Percentiles rank a stretch among this genome's conserved stretches.
Conservation (phyloP, 2,888 invertebrate genomes). For the Laspeyria flexula region DNA sequence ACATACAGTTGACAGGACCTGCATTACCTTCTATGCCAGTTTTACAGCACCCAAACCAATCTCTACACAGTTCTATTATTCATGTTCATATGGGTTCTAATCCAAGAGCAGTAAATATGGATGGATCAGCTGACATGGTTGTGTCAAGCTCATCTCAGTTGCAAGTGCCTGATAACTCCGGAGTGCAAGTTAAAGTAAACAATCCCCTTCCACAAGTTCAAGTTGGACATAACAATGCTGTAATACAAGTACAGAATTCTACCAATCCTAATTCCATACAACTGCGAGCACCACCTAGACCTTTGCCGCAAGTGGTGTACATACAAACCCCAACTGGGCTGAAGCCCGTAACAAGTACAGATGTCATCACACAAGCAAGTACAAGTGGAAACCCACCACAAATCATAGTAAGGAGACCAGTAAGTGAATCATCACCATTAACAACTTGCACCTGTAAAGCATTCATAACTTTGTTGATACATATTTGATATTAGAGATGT, state of each 20-base stretch:
- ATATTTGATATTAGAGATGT: not conserved
- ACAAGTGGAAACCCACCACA: constrained; percentile 82
- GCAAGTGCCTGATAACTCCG: constrained; percentile 65
- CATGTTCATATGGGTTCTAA: constrained; percentile 82
- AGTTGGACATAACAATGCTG: constrained; percentile 64
- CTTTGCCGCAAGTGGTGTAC: constrained; percentile 86
- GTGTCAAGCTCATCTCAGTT: constrained; percentile 70
- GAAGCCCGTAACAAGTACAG: constrained; percentile 78
- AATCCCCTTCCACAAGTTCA: constrained; percentile 73
- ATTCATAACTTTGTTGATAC: not conserved
- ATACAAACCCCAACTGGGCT: constrained; percentile 85
- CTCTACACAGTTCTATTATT: constrained; percentile 75
- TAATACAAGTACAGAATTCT: constrained; percentile 76
- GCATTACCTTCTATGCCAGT: constrained; percentile 77
- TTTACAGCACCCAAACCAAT: constrained; percentile 67
- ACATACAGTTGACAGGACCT: constrained; percentile 69
- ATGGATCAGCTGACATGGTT: constrained; percentile 68
- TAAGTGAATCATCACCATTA: constrained; percentile 67
- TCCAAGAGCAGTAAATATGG: constrained; percentile 64
- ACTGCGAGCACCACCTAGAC: constrained; percentile 66
- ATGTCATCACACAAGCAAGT: constrained; percentile 80
- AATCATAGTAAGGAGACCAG: constrained; percentile 82
- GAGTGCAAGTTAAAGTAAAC: constrained; percentile 71
- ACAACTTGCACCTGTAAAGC: constrained; percentile 36
- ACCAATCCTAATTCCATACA: constrained; percentile 71